Conservation (phyloP, 1,140 invertebrate species). For the Drosophila rufa region DNA sequence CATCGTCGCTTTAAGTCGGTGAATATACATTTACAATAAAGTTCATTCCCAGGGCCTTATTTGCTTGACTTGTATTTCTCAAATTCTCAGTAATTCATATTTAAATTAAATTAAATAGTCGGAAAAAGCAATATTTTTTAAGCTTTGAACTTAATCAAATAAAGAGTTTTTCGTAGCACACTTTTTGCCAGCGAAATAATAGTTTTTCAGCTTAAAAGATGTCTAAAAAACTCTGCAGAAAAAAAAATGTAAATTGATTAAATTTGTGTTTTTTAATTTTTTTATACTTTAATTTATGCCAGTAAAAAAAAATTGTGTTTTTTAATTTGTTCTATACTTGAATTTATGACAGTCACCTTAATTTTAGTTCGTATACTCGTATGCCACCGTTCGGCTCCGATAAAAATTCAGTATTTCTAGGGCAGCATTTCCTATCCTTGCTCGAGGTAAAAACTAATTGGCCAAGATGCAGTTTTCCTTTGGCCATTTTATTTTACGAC, state of each 20-base stretch:
- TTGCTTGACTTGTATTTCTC: background rate
- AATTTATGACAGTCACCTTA: background rate
- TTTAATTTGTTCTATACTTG: too few relatives aligned
- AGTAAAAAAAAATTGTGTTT: too few relatives aligned
- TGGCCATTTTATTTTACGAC: constrained; percentile 40
- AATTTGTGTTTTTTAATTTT: too few relatives aligned
- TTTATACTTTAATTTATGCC: background rate
- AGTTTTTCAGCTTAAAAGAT: too few relatives aligned
- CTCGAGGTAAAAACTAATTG: constrained; percentile 65
- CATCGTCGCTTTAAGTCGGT: constrained; percentile 2
- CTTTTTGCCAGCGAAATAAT: too few relatives aligned
- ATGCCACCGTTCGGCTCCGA: background rate
- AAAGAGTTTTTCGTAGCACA: too few relatives aligned
- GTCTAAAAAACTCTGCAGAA: too few relatives aligned
- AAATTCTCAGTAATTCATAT: background rate
- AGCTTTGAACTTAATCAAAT: background rate
- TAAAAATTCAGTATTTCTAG: constrained; percentile 1
- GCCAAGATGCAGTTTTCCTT: constrained; percentile 18
- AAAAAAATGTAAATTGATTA: too few relatives aligned
- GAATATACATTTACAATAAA: background rate
- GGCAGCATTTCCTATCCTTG: background rate
- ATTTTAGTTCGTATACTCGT: background rate
- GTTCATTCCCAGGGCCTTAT: background rate
- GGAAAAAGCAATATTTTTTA: background rate
- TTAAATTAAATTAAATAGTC: background rate